Evolutionary conservation across 2,797 vertebrate genomes (phyloP).

Genomic region (Nannoperca australis): DNA sequence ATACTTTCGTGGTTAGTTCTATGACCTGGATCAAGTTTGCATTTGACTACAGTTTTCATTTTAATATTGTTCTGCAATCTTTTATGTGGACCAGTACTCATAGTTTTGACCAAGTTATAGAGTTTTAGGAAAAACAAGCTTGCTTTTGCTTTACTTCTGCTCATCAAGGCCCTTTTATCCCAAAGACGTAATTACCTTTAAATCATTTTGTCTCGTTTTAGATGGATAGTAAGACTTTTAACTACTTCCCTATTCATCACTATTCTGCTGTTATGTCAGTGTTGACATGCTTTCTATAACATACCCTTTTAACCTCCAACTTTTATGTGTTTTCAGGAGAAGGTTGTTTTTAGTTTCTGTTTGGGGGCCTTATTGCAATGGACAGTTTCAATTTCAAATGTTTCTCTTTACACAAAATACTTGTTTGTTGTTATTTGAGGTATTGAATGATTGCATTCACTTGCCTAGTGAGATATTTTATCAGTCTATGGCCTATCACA

Average conservation of each 20-base stretch:
- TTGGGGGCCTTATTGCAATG: neutral
- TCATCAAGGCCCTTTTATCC: neutral
- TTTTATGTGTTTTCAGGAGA: conserved; percentile 10
- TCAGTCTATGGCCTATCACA: neutral
- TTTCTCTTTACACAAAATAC: neutral
- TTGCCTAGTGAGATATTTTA: neutral
- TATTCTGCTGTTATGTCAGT: conserved; percentile 29
- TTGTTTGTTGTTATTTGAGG: neutral
- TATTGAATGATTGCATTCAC: conserved; percentile 9
- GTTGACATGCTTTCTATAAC: conserved; percentile 29
- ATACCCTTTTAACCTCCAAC: conserved; percentile 14
- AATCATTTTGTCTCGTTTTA: conserved; percentile 18
- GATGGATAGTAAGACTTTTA: conserved; percentile 2
- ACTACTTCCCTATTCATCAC: neutral
- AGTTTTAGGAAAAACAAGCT: conserved; percentile 11
- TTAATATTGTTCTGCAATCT: conserved; percentile 29
- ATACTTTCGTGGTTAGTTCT: neutral
- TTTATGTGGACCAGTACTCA: conserved; percentile 23
- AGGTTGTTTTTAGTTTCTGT: conserved; percentile 18
- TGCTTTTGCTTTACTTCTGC: conserved; percentile 9
- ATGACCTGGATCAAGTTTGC: neutral
- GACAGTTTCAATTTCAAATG: neutral
- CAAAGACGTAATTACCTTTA: neutral
- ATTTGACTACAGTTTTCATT: neutral
- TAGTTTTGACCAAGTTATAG: conserved; percentile 35